Conservation (phyloP, 1,140 invertebrate species). For the Sarcophaga bullata region DNA sequence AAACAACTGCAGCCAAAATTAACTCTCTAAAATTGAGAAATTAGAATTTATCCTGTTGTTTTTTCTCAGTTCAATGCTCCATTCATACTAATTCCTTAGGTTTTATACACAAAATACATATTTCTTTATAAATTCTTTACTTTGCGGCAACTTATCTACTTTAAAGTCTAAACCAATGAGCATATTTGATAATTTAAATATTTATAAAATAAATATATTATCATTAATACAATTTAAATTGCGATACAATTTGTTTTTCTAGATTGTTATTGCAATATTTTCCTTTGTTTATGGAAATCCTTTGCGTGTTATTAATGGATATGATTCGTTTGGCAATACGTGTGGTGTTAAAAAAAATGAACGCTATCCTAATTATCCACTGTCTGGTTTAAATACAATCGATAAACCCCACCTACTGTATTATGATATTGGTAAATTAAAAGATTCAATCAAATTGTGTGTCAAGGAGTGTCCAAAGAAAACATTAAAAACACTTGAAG, state of each 20-base stretch:
- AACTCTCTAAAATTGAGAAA: too few relatives aligned
- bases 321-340: conserved; percentile 96
- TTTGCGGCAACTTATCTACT: too few relatives aligned
- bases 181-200: background rate
- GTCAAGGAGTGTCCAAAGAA: conserved; percentile 86
- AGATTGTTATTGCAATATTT: conserved; percentile 86
- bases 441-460: conserved; percentile 85
- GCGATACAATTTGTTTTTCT: conserved; percentile 36
- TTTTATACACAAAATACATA: too few relatives aligned
- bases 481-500: conserved; percentile 72
- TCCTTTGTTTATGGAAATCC: conserved; percentile 91
- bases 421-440: conserved; percentile 81
- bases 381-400: conserved; percentile 83
- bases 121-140: too few relatives aligned
- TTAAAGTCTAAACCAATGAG: background rate
- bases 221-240: background rate
- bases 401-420: conserved; percentile 87
- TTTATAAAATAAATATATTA: background rate
- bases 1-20: too few relatives aligned
- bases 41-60: too few relatives aligned
- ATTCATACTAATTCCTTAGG: too few relatives aligned
- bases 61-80: too few relatives aligned
- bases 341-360: conserved; percentile 86
- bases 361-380: conserved; percentile 76
- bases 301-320: conserved; percentile 87